These are phyloP conservation scores for Noturus placidus DNA, from an alignment of 2,113 vertebrate genomes.

Conservation along the genomic window DNA sequence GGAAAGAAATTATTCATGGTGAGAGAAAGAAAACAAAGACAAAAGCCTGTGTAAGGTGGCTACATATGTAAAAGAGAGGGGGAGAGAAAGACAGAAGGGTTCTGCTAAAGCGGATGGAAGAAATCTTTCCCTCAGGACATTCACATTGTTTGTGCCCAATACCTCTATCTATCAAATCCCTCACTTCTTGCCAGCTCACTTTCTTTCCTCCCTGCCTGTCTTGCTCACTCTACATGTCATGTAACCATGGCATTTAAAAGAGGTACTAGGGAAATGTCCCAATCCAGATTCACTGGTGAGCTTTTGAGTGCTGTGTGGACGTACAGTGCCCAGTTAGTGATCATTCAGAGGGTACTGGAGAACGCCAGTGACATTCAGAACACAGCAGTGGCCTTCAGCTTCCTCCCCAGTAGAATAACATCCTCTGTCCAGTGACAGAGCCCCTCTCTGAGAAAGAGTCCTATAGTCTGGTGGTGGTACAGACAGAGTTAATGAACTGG, in stretches of 20 bases:
- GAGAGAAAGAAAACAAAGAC: conserved; percentile 27
- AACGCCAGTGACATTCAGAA: conserved; percentile 42
- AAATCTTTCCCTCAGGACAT: conserved; percentile 36
- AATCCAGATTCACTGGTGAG: conserved; percentile 21
- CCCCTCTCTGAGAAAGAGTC: conserved; percentile 6
- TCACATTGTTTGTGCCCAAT: conserved; percentile 33
- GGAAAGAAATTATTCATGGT: conserved; percentile 26
- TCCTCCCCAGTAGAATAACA: conserved; percentile 12
- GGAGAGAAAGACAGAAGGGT: conserved; percentile 2
- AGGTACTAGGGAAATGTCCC: conserved; percentile 13
- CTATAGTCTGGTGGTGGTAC: background rate
- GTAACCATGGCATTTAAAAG: conserved; percentile 31
- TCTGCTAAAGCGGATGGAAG: background rate
- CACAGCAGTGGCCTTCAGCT: conserved; percentile 29
- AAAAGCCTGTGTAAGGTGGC: conserved; percentile 22
- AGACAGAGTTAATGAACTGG: conserved; percentile 17
- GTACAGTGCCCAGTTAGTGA: conserved; percentile 9
- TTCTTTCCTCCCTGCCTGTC: background rate
- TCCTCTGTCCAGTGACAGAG: background rate
- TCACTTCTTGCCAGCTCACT: background rate
- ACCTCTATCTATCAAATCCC: conserved; percentile 35
- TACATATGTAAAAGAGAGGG: conserved; percentile 17
- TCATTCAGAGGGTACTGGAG: conserved; percentile 13
- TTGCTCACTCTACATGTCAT: background rate
- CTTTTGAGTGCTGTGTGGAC: background rate